Percentiles rank a stretch among this genome's conserved stretches.
Evolutionary conservation across 92 coral and sea anemone species (phyloP).

Genomic region (Hydrozoanthus gracilis): DNA sequence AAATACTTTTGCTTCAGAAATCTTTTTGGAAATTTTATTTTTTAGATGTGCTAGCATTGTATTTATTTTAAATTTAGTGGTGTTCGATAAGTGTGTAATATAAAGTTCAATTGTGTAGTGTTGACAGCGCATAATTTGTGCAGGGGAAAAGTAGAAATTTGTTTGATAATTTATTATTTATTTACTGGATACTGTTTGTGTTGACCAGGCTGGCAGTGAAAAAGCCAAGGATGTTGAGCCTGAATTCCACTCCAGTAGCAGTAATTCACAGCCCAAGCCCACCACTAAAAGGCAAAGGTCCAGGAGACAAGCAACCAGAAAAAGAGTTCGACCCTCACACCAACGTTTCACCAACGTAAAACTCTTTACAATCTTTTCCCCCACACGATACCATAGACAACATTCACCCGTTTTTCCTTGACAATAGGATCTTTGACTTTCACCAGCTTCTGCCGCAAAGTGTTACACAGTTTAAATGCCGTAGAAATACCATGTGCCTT

Average conservation of each 20-base stretch:
- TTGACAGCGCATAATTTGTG: constrained; percentile 18
- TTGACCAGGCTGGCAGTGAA: constrained; percentile 36
- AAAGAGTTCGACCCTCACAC: constrained; percentile 37
- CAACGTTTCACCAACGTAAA: no score
- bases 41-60: constrained; percentile 16
- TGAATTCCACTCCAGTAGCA: constrained; percentile 21
- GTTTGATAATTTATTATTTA: constrained; percentile 25
- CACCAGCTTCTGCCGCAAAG: no score
- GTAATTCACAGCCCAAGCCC: constrained; percentile 36
- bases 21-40: constrained; percentile 22
- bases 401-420: no score
- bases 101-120: constrained; percentile 23
- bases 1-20: constrained; percentile 25
- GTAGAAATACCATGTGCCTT: no score
- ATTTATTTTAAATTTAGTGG: constrained; percentile 20
- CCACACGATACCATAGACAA: no score
- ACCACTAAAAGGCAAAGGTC: constrained; percentile 25
- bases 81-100: constrained; percentile 6
- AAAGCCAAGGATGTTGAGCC: constrained; percentile 31
- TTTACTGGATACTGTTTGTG: constrained; percentile 34
- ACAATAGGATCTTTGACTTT: no score
- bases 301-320: constrained; percentile 33
- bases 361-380: no score
- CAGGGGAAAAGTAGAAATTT: background rate
- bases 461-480: no score